Conservation (phyloP, 2,113 vertebrate species). For the Brachyhypopomus gauderio region DNA sequence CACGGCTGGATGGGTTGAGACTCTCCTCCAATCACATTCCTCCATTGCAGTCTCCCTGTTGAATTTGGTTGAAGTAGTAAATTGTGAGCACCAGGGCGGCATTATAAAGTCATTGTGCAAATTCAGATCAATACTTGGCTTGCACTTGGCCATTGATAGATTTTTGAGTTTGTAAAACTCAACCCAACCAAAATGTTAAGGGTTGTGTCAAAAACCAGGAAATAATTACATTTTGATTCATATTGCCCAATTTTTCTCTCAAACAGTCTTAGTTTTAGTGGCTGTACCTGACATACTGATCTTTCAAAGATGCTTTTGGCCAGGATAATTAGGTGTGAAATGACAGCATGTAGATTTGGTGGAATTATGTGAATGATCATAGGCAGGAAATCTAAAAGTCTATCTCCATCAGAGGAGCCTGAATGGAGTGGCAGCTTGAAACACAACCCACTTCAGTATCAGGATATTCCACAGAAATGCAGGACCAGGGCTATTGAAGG, state of each 20-base stretch:
- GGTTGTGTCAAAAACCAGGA: neutral
- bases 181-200: neutral
- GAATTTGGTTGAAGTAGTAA: neutral
- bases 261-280: neutral
- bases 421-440: neutral
- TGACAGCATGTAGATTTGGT: neutral
- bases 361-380: neutral
- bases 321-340: neutral
- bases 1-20: neutral
- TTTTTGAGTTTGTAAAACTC: neutral
- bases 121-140: neutral
- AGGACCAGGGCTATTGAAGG: constrained; percentile 5
- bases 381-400: neutral
- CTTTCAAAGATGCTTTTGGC: neutral
- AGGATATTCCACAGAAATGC: neutral
- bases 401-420: neutral
- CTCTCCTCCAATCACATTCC: constrained; percentile 1
- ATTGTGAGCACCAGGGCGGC: too few relatives aligned
- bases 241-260: too few relatives aligned
- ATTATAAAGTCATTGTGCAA: neutral
- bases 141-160: neutral
- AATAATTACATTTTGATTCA: neutral
- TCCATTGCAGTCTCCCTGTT: neutral
- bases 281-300: neutral
- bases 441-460: neutral